These are phyloP conservation scores for Rhadina sibilatrix DNA, from an alignment of 2,113 vertebrate genomes.

Conservation along the genomic window DNA sequence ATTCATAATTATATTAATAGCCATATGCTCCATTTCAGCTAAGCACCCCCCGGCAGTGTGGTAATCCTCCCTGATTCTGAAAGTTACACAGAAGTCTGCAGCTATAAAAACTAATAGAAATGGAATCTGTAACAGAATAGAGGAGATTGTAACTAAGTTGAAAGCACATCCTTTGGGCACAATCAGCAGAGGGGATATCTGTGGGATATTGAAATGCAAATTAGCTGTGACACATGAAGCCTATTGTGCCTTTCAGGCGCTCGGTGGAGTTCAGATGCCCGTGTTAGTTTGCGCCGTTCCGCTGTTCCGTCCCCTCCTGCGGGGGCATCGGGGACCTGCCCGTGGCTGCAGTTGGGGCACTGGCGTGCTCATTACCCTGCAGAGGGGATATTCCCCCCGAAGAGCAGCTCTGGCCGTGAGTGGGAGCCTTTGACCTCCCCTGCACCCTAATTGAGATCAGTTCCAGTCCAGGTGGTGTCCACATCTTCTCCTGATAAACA, in stretches of 20 bases:
- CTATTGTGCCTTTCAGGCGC: background rate
- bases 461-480: background rate
- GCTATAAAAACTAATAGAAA: background rate
- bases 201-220: constrained; percentile 31
- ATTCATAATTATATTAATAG: constrained; percentile 46
- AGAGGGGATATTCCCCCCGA: background rate
- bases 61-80: constrained; percentile 7
- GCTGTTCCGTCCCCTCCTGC: background rate
- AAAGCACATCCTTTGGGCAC: constrained; percentile 30
- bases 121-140: background rate
- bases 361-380: too few relatives aligned
- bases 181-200: constrained; percentile 5
- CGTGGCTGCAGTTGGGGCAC: background rate
- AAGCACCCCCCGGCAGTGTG: background rate
- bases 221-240: background rate
- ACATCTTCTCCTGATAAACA: background rate
- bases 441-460: background rate
- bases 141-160: background rate
- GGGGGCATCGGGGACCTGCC: too few relatives aligned
- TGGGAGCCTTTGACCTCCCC: background rate
- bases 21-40: constrained; percentile 45
- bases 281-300: background rate
- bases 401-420: background rate
- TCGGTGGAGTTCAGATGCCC: background rate
- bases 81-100: background rate